Conservation (phyloP, 2,797 vertebrate genomes). For the Squalus acanthias region DNA sequence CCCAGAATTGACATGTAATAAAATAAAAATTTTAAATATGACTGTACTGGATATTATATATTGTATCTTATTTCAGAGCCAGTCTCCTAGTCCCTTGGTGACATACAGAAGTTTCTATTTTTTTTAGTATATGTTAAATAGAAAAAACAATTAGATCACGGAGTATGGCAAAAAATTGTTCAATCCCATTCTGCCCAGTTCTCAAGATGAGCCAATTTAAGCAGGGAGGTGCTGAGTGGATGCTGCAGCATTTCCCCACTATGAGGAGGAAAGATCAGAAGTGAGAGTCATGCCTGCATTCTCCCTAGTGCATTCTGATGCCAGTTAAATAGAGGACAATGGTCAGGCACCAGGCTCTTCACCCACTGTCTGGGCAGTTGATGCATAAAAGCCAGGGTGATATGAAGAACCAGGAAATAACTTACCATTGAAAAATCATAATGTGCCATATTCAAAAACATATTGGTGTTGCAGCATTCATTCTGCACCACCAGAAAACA, state of each 20-base stretch:
- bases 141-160: background rate
- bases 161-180: background rate
- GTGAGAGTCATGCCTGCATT: background rate
- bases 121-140: background rate
- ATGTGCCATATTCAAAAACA: background rate
- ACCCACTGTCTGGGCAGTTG: background rate
- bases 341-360: background rate
- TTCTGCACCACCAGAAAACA: background rate
- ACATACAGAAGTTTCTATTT: background rate
- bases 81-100: no score
- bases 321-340: background rate
- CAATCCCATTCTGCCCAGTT: background rate
- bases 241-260: no score
- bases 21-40: no score
- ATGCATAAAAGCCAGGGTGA: background rate
- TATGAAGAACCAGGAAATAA: background rate
- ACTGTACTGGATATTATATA: no score
- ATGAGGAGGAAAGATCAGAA: background rate
- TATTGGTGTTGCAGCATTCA: background rate
- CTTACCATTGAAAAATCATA: background rate
- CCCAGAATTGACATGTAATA: no score
- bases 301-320: background rate
- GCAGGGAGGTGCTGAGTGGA: no score
- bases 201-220: no score
- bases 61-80: no score